Evolutionary conservation across 1,140 invertebrate genomes (phyloP).

Genomic region (Eulimnadia texana): DNA sequence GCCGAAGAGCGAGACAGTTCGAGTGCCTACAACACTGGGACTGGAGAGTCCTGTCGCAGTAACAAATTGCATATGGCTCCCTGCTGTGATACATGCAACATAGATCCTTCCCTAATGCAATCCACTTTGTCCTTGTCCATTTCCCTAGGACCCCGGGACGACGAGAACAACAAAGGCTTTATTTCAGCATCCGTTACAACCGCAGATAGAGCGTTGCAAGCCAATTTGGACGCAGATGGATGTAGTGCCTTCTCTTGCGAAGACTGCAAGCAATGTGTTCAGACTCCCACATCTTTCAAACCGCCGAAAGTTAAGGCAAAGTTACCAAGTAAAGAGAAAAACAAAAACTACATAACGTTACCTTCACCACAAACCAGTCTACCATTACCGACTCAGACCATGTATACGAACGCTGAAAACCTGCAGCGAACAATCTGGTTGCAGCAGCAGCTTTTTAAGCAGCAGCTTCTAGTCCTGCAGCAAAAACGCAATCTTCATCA

Average conservation of each 20-base stretch:
- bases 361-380: conserved; percentile 7
- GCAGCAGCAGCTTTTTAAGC: conserved; percentile 52
- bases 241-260: conserved; percentile 26
- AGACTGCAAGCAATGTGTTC: conserved; percentile 19
- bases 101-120: conserved; percentile 1
- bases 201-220: conserved; percentile 19
- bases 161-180: conserved; percentile 8
- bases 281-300: neutral
- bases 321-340: conserved; percentile 19
- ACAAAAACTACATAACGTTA: conserved; percentile 24
- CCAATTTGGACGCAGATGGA: conserved; percentile 20
- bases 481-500: conserved; percentile 3
- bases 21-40: conserved; percentile 53
- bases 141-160: neutral
- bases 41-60: conserved; percentile 53
- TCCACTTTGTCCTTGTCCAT: conserved; percentile 10
- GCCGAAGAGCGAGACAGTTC: conserved; percentile 43
- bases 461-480: conserved; percentile 29
- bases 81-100: neutral
- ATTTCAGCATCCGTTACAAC: conserved; percentile 11
- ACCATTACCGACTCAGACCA: conserved; percentile 31
- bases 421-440: conserved; percentile 53
- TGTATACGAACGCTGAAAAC: conserved; percentile 59
- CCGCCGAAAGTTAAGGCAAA: neutral
- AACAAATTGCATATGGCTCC: conserved; percentile 29